phyloP scores from a whole-genome alignment of 2,113 vertebrate genomes.

The Hymenochirus boettgeri region DNA sequence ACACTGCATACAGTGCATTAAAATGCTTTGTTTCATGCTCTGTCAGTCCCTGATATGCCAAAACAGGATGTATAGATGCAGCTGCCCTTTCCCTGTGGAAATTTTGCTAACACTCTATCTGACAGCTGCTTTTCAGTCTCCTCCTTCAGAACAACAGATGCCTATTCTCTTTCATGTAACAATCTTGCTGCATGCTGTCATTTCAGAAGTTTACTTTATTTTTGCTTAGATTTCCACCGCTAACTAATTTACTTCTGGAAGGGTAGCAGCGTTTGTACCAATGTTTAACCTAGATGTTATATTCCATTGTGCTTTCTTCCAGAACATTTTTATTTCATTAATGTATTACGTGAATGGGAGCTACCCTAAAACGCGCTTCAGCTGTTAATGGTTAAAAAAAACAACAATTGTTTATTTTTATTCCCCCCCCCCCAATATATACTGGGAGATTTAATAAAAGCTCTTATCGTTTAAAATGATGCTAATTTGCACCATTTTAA shows the following conservation, averaged over 20 bases:
- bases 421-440: too few species aligned
- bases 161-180: conserved; percentile 36
- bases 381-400: too few species aligned
- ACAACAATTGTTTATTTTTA: too few species aligned
- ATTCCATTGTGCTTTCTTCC: too few species aligned
- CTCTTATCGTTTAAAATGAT: too few species aligned
- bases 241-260: conserved; percentile 4
- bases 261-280: too few species aligned
- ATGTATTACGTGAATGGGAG: too few species aligned
- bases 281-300: too few species aligned
- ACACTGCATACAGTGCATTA: neutral
- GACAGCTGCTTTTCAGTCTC: conserved; percentile 29
- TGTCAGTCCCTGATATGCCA: conserved; percentile 24
- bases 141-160: conserved; percentile 27
- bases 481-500: too few species aligned
- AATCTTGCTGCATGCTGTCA: conserved; percentile 19
- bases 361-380: too few species aligned
- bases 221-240: neutral
- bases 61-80: conserved; percentile 24
- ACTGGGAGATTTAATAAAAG: too few species aligned
- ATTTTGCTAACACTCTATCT: conserved; percentile 21
- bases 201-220: conserved; percentile 3
- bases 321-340: too few species aligned
- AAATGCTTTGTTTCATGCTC: conserved; percentile 1
- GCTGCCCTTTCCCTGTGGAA: conserved; percentile 18